These are phyloP conservation scores for Lanistes nyassanus DNA, from an alignment of 1,140 invertebrate species.

Conservation along the genomic window DNA sequence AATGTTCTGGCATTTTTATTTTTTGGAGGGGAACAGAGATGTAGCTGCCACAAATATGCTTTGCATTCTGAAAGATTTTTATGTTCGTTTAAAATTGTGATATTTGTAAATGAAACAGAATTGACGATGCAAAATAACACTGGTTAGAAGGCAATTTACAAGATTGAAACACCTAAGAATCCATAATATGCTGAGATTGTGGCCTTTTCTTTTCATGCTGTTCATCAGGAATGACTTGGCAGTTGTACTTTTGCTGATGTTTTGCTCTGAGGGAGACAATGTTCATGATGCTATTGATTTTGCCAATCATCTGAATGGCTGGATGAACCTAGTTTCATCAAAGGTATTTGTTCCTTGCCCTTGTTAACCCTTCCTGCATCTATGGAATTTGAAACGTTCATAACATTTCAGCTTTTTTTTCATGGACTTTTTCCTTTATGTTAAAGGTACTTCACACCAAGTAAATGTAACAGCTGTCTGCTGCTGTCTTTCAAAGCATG, in stretches of 20 bases:
- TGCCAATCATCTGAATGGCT: slow-evolving; percentile 70
- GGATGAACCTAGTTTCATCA: slow-evolving; percentile 65
- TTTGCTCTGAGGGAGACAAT: slow-evolving; percentile 83
- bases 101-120: no score
- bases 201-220: slow-evolving; percentile 18
- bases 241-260: slow-evolving; percentile 74
- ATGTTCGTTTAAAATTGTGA: no score
- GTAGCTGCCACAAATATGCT: no score
- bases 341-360: slow-evolving; percentile 12
- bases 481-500: no score
- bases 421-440: background rate
- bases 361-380: background rate
- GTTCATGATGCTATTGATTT: slow-evolving; percentile 76
- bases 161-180: no score
- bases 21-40: no score
- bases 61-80: no score
- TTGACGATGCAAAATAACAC: no score
- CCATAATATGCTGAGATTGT: slow-evolving; percentile 7
- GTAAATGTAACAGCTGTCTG: no score
- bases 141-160: no score
- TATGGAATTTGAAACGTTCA: background rate
- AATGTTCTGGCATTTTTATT: background rate
- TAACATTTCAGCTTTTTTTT: background rate
- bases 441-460: background rate
- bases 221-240: slow-evolving; percentile 64